Percentiles rank a stretch among this genome's conserved stretches.
Evolutionary conservation across 2,888 invertebrate species (phyloP).

Genomic region (Trimorus sp.): DNA sequence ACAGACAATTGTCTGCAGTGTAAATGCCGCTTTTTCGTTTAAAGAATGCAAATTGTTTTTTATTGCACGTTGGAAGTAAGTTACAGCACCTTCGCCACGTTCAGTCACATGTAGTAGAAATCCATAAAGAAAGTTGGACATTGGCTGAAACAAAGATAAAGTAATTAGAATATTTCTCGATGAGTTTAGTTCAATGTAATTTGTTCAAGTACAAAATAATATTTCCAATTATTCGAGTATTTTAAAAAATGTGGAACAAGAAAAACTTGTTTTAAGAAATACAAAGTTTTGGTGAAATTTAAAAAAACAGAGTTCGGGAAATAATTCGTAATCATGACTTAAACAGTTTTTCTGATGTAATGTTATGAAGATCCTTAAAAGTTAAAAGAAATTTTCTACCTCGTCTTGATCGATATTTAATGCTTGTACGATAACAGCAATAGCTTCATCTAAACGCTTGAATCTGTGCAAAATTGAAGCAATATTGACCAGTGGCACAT

Average conservation of each 20-base stretch:
- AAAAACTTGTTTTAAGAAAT: too few species aligned
- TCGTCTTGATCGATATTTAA: constrained; percentile 85
- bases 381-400: constrained; percentile 78
- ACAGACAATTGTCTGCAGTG: constrained; percentile 84
- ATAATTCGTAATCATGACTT: not conserved
- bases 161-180: too few species aligned
- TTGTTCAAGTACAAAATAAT: too few species aligned
- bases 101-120: constrained; percentile 86
- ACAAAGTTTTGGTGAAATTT: too few species aligned
- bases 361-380: too few species aligned
- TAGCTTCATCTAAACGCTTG: constrained; percentile 86
- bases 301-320: too few species aligned
- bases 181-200: too few species aligned
- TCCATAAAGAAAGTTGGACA: constrained; percentile 87
- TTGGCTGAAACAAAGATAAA: constrained; percentile 86
- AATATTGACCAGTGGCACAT: constrained; percentile 87
- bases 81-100: constrained; percentile 85
- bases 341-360: too few species aligned
- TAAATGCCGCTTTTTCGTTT: constrained; percentile 82
- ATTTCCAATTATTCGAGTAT: too few species aligned
- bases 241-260: too few species aligned
- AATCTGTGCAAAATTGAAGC: constrained; percentile 87
- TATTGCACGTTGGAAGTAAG: constrained; percentile 85
- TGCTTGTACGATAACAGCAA: constrained; percentile 85
- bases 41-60: constrained; percentile 83